phyloP scores from a whole-genome alignment of 53 echinoderm and acorn worm species.

The Echinometra lucunter region DNA sequence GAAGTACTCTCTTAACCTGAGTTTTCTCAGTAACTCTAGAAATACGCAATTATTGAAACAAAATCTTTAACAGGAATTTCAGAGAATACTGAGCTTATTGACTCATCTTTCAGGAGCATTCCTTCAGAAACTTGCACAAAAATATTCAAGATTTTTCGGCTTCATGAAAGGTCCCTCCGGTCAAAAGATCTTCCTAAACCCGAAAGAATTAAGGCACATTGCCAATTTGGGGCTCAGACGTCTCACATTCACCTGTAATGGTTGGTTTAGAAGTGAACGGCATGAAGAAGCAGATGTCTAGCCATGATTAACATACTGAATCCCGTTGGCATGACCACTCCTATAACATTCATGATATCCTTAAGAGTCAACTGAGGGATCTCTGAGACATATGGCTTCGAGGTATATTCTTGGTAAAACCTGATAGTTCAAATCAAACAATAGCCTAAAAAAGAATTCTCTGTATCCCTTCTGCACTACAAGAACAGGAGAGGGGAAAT shows the following conservation, averaged over 20 bases:
- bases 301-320: constrained; percentile 2
- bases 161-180: background rate
- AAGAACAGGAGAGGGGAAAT: background rate
- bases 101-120: background rate
- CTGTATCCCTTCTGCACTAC: background rate
- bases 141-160: background rate
- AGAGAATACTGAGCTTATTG: background rate
- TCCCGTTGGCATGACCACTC: background rate
- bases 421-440: background rate
- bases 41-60: background rate
- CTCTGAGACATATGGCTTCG: constrained; percentile 15
- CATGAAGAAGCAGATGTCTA: constrained; percentile 35
- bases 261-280: background rate
- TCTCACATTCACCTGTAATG: background rate
- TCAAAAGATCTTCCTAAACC: background rate
- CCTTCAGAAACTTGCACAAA: background rate
- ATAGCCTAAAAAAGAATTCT: constrained; percentile 13
- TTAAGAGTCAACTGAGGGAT: background rate
- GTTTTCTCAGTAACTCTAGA: background rate
- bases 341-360: constrained; percentile 19
- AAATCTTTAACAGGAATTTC: background rate
- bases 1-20: background rate
- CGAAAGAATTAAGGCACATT: background rate
- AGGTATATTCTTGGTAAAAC: background rate
- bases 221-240: background rate